Base-by-base conservation (phyloP, 2,888 invertebrate genomes). In the Theodoxus fluviatilis region DNA sequence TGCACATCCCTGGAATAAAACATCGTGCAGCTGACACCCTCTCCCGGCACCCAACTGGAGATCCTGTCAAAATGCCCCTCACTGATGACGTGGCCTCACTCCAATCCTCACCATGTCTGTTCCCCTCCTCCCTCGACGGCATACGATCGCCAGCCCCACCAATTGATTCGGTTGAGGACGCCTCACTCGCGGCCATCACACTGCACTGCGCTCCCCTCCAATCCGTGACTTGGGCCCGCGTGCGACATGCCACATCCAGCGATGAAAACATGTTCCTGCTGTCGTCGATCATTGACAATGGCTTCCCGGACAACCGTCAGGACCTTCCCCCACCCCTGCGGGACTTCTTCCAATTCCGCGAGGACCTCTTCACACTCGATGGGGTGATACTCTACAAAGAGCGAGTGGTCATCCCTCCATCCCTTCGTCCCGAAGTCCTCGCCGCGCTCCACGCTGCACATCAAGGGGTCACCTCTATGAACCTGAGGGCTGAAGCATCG, bases 391-490 rank as follows among this genome's bases (percentile, higher is more conserved):
- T 75, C 7, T 75, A 75, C 68, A 76, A 74, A 28, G 73, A 78
- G 33, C 69, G 76, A 2, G 55, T 79, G 25, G 74, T 79, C 6
- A 75, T 79, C 6, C 80, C 78, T 2, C 73, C 75, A 9, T 67
- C 73, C 9, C 77, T 79, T 12, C 55, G 76, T 25, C 25, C 47
- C 2, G 69, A 73, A 6, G 47, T 77, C 1, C 63, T 80, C 0
- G 18, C 9, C 2, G 67, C 76, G 0, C 72, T 80, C 1, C 77
- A 80, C 64, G 70, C 80, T 7, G 80, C 78, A 37, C 80, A 80
- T 57, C 79, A 78, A 70, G 78, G 79, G 7, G 72, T 75, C 0
- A 65, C 76, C 7, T 37, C 71, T 9, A 80, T 78, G 76, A 72
- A 37, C 9, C 35, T 78, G 9, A 66, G 78, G 49, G 79, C 78